Conservation (phyloP, 2,797 vertebrate species). For the Halcyon leucocephala region DNA sequence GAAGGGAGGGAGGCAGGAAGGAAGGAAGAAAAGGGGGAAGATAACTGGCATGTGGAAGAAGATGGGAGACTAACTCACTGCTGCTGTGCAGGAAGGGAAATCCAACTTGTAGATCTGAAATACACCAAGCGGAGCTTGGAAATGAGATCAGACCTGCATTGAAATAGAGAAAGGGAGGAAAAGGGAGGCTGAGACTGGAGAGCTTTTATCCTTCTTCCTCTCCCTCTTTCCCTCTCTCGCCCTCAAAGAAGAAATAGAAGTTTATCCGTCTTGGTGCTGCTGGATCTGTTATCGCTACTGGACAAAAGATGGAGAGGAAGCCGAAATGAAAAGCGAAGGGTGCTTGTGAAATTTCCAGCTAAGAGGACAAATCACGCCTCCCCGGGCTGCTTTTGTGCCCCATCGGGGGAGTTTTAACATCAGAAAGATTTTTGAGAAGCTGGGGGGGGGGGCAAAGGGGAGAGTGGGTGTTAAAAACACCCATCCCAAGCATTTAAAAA, state of each 20-base stretch:
- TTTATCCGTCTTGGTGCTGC: slow-evolving; percentile 25
- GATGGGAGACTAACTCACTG: slow-evolving; percentile 23
- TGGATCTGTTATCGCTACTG: slow-evolving; percentile 30
- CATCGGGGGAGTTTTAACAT: slow-evolving; percentile 41
- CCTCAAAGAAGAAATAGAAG: slow-evolving; percentile 62
- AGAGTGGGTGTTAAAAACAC: slow-evolving; percentile 48
- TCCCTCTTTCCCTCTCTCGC: not conserved
- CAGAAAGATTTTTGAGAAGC: slow-evolving; percentile 47
- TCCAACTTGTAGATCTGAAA: slow-evolving; percentile 74
- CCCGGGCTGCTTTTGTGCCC: slow-evolving; percentile 31
- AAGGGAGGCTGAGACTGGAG: slow-evolving; percentile 13
- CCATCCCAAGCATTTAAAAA: slow-evolving; percentile 32
- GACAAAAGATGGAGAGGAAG: slow-evolving; percentile 65
- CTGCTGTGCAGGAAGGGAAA: not conserved
- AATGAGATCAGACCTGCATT: slow-evolving; percentile 57
- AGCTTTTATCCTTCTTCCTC: not conserved
- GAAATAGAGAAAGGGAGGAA: slow-evolving; percentile 28
- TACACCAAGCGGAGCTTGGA: slow-evolving; percentile 36
- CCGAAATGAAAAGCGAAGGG: slow-evolving; percentile 50
- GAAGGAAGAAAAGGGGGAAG: slow-evolving; percentile 34
- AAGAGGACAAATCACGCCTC: slow-evolving; percentile 39
- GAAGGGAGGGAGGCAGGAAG: slow-evolving; percentile 26
- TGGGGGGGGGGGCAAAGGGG: slow-evolving; percentile 13
- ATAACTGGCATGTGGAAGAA: slow-evolving; percentile 35
- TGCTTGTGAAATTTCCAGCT: slow-evolving; percentile 48